A percentile compares a stretch with the other conserved stretches of the same genome.
Conservation (phyloP, 1,140 invertebrate species). For the Drosophila nebulosa region DNA sequence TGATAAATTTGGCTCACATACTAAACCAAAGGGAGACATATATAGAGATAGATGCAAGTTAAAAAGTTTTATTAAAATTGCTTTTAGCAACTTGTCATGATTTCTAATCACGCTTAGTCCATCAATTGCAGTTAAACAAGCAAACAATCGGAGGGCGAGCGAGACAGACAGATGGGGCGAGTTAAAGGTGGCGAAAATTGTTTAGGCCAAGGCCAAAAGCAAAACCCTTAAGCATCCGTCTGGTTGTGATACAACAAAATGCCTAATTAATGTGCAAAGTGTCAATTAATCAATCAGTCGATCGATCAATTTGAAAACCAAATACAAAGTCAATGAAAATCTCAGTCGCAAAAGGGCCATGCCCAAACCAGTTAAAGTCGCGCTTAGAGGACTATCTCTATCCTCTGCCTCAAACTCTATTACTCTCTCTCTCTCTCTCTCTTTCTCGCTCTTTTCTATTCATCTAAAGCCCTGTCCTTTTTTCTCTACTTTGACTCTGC, state of each 20-base stretch:
- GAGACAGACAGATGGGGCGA: neutral
- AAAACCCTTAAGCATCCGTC: conserved; percentile 28
- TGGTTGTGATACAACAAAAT: conserved; percentile 18
- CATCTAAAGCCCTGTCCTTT: neutral
- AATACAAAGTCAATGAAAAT: conserved; percentile 35
- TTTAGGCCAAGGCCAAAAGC: conserved; percentile 25
- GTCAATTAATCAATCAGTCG: conserved; percentile 75
- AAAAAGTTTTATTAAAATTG: conserved; percentile 25
- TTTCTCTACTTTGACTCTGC: conserved; percentile 1
- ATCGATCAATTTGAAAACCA: conserved; percentile 61
- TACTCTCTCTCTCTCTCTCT: neutral
- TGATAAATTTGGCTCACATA: conserved; percentile 48
- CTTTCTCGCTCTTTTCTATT: neutral
- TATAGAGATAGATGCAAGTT: conserved; percentile 7
- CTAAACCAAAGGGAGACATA: neutral
- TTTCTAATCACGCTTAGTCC: conserved; percentile 44
- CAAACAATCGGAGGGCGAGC: neutral
- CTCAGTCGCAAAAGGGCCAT: conserved; percentile 5
- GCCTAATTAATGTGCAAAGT: conserved; percentile 76
- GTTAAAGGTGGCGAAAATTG: conserved; percentile 18
- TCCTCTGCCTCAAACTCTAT: neutral
- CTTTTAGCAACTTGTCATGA: conserved; percentile 53
- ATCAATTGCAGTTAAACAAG: conserved; percentile 4
- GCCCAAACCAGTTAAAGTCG: conserved; percentile 28
- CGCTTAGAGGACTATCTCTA: neutral